Percentiles rank a stretch among this genome's conserved stretches.
Evolutionary conservation across 2,888 invertebrate species (phyloP).

Genomic region (Lepidonotus clava): DNA sequence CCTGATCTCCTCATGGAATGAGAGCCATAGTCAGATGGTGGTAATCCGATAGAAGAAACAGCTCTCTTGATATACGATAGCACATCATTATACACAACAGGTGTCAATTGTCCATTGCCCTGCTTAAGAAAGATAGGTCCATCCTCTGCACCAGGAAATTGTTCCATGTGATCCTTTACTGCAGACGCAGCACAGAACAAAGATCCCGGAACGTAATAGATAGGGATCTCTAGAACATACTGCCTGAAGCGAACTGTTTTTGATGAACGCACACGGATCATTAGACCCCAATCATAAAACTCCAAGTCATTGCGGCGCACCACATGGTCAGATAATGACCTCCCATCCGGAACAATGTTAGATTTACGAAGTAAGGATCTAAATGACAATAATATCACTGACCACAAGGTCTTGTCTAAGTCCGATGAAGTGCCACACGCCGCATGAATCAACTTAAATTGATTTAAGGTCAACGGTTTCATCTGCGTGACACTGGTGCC

Average conservation of each 20-base stretch:
- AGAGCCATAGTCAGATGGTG: background rate
- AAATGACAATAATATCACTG: background rate
- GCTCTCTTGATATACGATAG: background rate
- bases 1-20: background rate
- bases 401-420: background rate
- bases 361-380: background rate
- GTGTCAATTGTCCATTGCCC: background rate
- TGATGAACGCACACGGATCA: background rate
- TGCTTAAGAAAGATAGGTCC: background rate
- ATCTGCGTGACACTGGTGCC: too few relatives aligned
- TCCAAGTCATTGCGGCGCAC: background rate
- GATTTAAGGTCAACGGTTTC: too few relatives aligned
- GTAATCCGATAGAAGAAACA: background rate
- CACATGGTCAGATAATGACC: background rate
- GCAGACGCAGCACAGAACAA: background rate
- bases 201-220: too few relatives aligned
- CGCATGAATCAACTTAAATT: background rate
- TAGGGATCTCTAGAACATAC: background rate
- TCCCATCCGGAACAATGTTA: background rate
- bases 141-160: background rate
- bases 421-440: background rate
- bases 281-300: background rate
- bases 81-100: background rate
- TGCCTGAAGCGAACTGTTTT: background rate
- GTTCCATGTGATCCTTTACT: too few relatives aligned